Evolutionary conservation across 1,140 invertebrate genomes (phyloP).

Genomic region (Drosophila oshimai): DNA sequence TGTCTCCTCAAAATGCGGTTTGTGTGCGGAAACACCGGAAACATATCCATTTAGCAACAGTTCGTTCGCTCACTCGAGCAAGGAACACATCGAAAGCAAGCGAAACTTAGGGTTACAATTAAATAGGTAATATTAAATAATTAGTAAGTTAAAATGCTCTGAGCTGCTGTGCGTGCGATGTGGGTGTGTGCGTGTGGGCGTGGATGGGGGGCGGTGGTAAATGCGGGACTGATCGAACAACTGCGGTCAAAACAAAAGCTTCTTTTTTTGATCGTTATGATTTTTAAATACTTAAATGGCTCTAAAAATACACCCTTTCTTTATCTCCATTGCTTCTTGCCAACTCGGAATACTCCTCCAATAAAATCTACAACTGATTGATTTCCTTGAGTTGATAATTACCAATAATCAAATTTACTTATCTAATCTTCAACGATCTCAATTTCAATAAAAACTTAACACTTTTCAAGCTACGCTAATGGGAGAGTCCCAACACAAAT

Average conservation of each 20-base stretch:
- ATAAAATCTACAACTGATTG: background rate
- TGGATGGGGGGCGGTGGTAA: conserved; percentile 12
- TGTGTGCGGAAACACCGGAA: conserved; percentile 50
- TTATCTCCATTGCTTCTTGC: too few species aligned
- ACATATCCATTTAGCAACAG: conserved; percentile 75
- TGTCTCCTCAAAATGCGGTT: conserved; percentile 59
- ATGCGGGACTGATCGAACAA: background rate
- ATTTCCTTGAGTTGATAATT: background rate
- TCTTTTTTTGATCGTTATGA: background rate
- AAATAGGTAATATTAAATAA: too few species aligned
- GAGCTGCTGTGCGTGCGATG: conserved; percentile 13
- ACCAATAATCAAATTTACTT: background rate
- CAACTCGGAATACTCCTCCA: background rate
- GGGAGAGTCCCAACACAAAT: background rate
- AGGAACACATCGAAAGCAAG: conserved; percentile 33
- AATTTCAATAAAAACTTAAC: background rate
- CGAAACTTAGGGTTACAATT: conserved; percentile 20
- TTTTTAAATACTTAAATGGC: too few species aligned
- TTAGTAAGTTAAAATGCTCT: conserved; percentile 16
- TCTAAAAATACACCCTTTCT: background rate
- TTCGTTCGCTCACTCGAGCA: conserved; percentile 40
- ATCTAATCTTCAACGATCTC: background rate
- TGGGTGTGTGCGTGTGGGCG: background rate
- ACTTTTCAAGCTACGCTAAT: background rate
- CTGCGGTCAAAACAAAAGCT: background rate